Evolutionary conservation across 1,140 invertebrate species (phyloP), one percentile per base, ranked within the genome.

Genomic region (Andrena cerasifolii): DNA sequence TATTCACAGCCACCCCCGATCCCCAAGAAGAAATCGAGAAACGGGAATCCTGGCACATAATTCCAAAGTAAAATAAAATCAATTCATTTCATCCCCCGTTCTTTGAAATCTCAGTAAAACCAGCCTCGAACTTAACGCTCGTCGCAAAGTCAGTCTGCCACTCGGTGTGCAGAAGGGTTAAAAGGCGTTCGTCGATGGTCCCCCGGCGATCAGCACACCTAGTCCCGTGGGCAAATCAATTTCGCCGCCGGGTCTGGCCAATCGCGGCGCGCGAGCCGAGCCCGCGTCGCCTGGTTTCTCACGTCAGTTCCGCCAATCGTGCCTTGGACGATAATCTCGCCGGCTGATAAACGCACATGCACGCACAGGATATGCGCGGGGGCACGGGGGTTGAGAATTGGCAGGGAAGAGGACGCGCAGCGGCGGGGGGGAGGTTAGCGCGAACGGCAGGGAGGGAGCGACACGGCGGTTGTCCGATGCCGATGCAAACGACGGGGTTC

Each of bases 261-360:
- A 73, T 73, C 56, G 28, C 14, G 28, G 26, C 68, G 40, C 65
- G 26, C 16, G 26, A 71, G 24, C 47, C 70, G 54, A 36, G 56
- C 28, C n/a, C 49, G 61, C 40, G 49, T 43, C 71, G 72, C 66
- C 53, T 54, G 61, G 63, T 74, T 74, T 74, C 72, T 74, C 72
- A 66, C 72, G 72, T 66, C 72, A 74, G 61, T 74, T 74, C 49
- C 61, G 61, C 72, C 61, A 54, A 74, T 74, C 72, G 62, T 74
- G 49, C 47, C 72, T 74, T 74, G 62, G 51, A 56, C 72, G 72
- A 67, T 75, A 43, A 75, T 75, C 51, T 75, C 62, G 62, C 49
- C 47, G 26, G 65, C 51, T 51, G 59, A 74, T 74, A 53, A 74
- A 65, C 49, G 14, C 59, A n/a, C 59, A 26, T 21, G 16, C 3